These are phyloP conservation scores for Tragopan temminckii DNA, from an alignment of 2,797 vertebrate genomes.

Conservation along the genomic window DNA sequence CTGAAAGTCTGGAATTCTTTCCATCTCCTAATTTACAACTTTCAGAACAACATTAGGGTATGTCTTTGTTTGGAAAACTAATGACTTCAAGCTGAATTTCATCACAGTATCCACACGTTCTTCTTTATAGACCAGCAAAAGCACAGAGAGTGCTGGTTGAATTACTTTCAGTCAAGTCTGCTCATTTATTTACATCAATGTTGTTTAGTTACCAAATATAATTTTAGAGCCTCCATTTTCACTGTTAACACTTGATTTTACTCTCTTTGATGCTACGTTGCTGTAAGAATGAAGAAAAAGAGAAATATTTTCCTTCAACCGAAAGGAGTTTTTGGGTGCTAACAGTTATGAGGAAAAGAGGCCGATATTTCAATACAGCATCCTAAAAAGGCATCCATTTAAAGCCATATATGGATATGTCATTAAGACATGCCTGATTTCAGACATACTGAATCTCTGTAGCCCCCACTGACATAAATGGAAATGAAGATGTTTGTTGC, in stretches of 20 bases:
- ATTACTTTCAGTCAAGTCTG: constrained; percentile 56
- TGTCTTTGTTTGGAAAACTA: constrained; percentile 74
- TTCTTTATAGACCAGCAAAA: constrained; percentile 67
- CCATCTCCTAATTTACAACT: constrained; percentile 43
- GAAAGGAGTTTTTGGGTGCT: neutral
- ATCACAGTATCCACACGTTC: constrained; percentile 56
- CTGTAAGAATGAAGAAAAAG: constrained; percentile 21
- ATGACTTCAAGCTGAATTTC: constrained; percentile 80
- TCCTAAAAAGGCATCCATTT: neutral
- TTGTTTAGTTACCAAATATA: constrained; percentile 73
- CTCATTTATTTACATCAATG: constrained; percentile 76
- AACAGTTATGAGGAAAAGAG: constrained; percentile 27
- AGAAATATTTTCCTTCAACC: neutral
- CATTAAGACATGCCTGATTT: constrained; percentile 27
- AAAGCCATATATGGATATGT: constrained; percentile 13
- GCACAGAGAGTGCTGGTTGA: constrained; percentile 69
- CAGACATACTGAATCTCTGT: neutral
- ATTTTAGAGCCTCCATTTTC: constrained; percentile 39
- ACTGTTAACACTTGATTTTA: neutral
- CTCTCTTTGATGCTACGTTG: neutral
- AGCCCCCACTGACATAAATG: constrained; percentile 44
- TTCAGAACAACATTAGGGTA: constrained; percentile 46
- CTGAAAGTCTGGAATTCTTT: constrained; percentile 51
- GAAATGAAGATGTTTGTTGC: neutral
- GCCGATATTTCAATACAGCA: constrained; percentile 3